Evolutionary conservation across 2,113 vertebrate species (phyloP).

Genomic region (Myotis brandtii): DNA sequence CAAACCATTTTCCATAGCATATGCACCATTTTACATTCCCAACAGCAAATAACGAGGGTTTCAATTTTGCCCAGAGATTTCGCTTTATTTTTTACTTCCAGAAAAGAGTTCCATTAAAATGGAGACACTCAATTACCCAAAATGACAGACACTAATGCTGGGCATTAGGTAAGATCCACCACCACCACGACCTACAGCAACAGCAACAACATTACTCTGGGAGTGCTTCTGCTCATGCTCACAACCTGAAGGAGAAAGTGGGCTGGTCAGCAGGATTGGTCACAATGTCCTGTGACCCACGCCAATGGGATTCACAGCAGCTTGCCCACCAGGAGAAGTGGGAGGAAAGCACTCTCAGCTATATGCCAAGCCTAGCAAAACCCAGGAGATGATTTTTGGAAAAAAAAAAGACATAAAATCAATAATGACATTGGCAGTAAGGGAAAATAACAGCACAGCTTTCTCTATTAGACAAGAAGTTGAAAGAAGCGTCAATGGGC

Average conservation of each 20-base stretch:
- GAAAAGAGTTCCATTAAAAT: constrained; percentile 45
- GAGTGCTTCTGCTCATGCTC: not conserved
- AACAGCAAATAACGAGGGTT: not conserved
- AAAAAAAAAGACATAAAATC: constrained; percentile 56
- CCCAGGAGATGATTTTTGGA: constrained; percentile 21
- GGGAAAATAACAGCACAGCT: not conserved
- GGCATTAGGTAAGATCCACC: not conserved
- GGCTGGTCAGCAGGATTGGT: not conserved
- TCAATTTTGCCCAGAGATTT: constrained; percentile 5
- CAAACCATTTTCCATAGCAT: constrained; percentile 20
- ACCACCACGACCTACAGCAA: not conserved
- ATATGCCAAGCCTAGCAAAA: constrained; percentile 24
- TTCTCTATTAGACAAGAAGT: constrained; percentile 56
- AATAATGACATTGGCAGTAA: constrained; percentile 37
- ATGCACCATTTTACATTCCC: not conserved
- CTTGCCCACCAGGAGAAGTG: not conserved
- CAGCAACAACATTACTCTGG: not conserved
- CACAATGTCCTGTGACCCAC: not conserved
- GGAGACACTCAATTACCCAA: constrained; percentile 38
- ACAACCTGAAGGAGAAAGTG: not conserved
- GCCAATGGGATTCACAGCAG: not conserved
- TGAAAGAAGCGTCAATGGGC: not conserved
- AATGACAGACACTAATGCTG: constrained; percentile 22
- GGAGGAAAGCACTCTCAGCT: not conserved
- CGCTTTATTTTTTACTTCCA: constrained; percentile 38